Evolutionary conservation across 2,113 vertebrate genomes (phyloP).

Genomic region (Coracopsis vasa): DNA sequence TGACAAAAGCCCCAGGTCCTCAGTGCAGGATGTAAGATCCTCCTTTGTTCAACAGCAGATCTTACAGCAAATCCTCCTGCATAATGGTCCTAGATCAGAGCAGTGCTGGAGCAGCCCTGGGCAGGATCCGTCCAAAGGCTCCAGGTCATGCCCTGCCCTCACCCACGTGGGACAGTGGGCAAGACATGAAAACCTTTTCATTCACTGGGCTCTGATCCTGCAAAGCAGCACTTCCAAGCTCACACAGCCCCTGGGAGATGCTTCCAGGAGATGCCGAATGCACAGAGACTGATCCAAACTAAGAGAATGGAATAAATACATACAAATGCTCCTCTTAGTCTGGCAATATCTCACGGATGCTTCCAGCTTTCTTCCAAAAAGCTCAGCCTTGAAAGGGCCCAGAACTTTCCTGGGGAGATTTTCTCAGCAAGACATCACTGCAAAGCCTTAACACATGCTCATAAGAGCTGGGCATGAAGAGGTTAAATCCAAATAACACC

Average conservation of each 20-base stretch:
- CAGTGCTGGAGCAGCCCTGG: fast-evolving
- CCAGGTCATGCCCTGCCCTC: not conserved
- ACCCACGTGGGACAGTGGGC: not conserved
- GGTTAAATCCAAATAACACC: not conserved
- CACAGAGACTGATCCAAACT: not conserved
- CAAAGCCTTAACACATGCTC: fast-evolving
- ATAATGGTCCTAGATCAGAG: fast-evolving
- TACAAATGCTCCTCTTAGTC: not conserved
- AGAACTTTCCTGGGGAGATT: not conserved
- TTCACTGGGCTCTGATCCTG: not conserved
- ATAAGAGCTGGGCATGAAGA: not conserved
- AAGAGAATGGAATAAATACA: not conserved
- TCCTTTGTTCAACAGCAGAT: not conserved
- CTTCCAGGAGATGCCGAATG: not conserved
- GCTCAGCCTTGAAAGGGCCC: not conserved
- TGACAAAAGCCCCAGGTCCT: not conserved
- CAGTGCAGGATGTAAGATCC: not conserved
- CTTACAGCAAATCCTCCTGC: not conserved
- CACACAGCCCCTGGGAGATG: not conserved
- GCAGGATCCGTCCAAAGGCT: fast-evolving
- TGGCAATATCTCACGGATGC: not conserved
- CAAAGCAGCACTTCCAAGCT: not conserved
- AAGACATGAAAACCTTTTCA: not conserved
- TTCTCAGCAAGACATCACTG: fast-evolving
- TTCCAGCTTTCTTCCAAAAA: not conserved